A percentile compares a stretch with the other conserved stretches of the same genome.
Evolutionary conservation across 1,140 invertebrate genomes (phyloP).

Genomic region (Ceratosolen solmsi): DNA sequence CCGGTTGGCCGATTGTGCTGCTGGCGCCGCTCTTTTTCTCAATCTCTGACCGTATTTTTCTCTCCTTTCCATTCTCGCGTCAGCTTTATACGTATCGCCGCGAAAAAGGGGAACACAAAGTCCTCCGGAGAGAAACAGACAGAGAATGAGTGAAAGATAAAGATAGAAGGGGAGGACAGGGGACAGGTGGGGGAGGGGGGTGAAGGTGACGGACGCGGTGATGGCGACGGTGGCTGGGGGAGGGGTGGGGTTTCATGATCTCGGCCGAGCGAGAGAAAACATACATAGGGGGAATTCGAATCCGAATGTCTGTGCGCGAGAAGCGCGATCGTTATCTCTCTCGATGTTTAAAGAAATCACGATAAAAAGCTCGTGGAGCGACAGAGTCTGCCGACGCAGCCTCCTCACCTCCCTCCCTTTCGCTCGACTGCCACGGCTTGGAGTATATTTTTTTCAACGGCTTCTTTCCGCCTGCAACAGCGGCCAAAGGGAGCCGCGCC

Average conservation of each 20-base stretch:
- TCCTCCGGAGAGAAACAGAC: neutral
- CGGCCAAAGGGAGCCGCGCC: neutral
- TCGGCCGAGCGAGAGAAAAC: slow-evolving; percentile 17
- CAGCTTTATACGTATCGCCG: neutral
- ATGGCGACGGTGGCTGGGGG: neutral
- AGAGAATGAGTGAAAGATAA: slow-evolving; percentile 30
- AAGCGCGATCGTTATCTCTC: slow-evolving; percentile 48
- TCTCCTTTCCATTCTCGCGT: neutral
- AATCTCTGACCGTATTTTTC: neutral
- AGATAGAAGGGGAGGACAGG: neutral
- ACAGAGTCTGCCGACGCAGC: slow-evolving; percentile 16
- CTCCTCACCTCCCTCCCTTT: slow-evolving; percentile 1
- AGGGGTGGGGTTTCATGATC: slow-evolving; percentile 19
- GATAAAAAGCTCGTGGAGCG: slow-evolving; percentile 39
- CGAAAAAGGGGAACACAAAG: slow-evolving; percentile 6
- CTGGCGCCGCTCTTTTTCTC: slow-evolving; percentile 24
- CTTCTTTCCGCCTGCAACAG: neutral
- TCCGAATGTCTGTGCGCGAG: slow-evolving; percentile 44
- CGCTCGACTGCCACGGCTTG: neutral
- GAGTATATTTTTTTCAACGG: neutral
- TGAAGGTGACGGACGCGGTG: neutral
- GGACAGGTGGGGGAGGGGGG: neutral
- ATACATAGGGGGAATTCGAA: slow-evolving; percentile 40
- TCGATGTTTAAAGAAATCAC: slow-evolving; percentile 48
- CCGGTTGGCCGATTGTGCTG: slow-evolving; percentile 60